Conservation (phyloP, 2,113 vertebrate species). For the Acrocephalus kingi region DNA sequence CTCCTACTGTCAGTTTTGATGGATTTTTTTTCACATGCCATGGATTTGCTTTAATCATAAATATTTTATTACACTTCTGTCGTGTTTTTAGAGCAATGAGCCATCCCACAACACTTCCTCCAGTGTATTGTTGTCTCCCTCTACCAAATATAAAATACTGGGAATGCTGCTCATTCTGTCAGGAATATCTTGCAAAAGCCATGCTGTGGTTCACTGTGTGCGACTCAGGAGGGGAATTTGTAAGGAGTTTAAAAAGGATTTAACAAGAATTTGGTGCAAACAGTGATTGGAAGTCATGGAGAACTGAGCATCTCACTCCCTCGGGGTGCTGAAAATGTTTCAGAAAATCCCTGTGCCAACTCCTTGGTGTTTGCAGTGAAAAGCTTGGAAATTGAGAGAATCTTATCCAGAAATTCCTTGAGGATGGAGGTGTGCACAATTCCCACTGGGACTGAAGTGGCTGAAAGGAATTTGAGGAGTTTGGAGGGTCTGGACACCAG, state of each 20-base stretch:
- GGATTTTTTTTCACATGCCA: neutral
- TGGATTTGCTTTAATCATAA: neutral
- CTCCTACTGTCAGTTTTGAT: neutral
- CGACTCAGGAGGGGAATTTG: rapidly evolving
- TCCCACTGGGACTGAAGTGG: rapidly evolving
- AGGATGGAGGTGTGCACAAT: neutral
- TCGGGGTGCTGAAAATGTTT: neutral
- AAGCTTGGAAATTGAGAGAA: rapidly evolving
- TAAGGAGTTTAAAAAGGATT: neutral
- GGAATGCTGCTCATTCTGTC: neutral
- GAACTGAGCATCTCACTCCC: neutral
- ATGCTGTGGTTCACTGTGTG: neutral
- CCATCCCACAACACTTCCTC: neutral
- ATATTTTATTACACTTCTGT: neutral
- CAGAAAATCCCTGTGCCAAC: neutral
- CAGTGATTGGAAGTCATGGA: neutral
- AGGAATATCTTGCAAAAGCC: neutral
- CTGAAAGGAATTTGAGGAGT: neutral
- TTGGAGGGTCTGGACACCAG: neutral
- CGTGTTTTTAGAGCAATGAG: rapidly evolving
- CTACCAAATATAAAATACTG: neutral
- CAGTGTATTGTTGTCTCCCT: neutral
- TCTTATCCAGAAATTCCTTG: neutral
- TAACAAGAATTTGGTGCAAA: neutral
- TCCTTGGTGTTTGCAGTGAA: neutral